Conservation (phyloP, 1,140 invertebrate species). For the Xylocopa sonorina region DNA sequence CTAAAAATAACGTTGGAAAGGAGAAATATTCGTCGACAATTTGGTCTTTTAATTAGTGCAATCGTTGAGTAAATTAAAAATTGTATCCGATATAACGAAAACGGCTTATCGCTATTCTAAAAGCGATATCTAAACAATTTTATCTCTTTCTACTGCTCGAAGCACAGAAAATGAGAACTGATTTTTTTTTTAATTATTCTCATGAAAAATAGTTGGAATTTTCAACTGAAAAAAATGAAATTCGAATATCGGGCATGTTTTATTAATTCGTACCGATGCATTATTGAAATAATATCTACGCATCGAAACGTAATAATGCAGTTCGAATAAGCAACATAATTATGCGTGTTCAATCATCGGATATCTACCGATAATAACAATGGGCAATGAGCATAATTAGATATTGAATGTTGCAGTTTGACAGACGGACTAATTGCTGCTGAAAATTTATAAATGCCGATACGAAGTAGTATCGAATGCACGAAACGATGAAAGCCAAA, state of each 20-base stretch:
- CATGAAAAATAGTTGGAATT: no score
- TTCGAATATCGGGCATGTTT: not conserved
- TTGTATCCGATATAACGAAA: no score
- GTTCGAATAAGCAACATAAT: conserved; percentile 17
- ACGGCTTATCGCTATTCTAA: no score
- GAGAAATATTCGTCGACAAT: no score
- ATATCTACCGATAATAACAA: conserved; percentile 12
- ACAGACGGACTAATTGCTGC: conserved; percentile 12
- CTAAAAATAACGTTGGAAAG: not conserved
- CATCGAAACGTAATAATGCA: not conserved
- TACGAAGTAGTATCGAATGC: not conserved
- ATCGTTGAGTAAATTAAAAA: no score
- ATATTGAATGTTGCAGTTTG: conserved; percentile 14
- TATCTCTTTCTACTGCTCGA: no score
- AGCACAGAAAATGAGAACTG: no score
- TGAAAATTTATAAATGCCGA: conserved; percentile 21
- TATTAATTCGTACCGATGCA: not conserved
- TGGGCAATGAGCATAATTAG: conserved; percentile 20
- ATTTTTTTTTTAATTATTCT: no score
- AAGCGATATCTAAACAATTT: no score
- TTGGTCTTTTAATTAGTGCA: no score
- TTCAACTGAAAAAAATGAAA: not conserved
- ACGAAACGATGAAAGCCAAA: not conserved
- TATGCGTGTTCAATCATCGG: conserved; percentile 19
- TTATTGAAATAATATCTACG: conserved; percentile 7